Conservation (phyloP, 2,113 vertebrate species). For the Etheostoma spectabile region DNA sequence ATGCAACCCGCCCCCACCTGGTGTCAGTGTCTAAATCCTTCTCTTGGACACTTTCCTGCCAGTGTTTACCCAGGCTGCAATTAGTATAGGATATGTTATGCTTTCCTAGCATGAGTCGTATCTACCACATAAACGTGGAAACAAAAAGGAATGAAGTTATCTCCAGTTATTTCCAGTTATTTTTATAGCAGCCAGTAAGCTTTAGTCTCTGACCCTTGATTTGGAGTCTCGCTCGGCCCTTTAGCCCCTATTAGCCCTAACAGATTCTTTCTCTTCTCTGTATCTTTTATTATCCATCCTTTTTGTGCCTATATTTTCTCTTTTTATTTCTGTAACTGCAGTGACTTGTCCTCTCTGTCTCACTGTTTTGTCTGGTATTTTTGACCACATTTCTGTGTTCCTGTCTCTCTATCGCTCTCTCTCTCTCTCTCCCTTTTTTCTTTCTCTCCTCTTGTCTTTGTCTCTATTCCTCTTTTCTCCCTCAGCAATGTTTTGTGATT, state of each 20-base stretch:
- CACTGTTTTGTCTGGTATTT: constrained; percentile 31
- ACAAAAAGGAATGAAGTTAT: constrained; percentile 32
- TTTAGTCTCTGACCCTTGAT: constrained; percentile 53
- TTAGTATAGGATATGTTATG: constrained; percentile 49
- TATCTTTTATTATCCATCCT: constrained; percentile 6
- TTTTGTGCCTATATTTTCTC: constrained; percentile 1
- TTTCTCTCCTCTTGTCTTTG: constrained; percentile 50
- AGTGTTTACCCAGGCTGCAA: constrained; percentile 59
- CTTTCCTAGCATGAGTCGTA: constrained; percentile 37
- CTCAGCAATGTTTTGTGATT: constrained; percentile 76
- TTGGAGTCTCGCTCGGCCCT: constrained; percentile 34
- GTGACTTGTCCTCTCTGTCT: constrained; percentile 26
- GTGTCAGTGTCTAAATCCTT: constrained; percentile 11
- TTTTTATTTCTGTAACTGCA: not conserved
- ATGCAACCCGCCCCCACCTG: not conserved
- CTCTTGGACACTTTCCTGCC: constrained; percentile 7
- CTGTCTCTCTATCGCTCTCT: constrained; percentile 1
- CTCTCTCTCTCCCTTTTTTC: not conserved
- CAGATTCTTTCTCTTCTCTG: constrained; percentile 19
- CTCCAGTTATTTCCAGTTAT: constrained; percentile 43
- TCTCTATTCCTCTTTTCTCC: constrained; percentile 63
- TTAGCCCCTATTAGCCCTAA: constrained; percentile 60
- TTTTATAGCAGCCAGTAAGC: constrained; percentile 53
- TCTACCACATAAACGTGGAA: constrained; percentile 39
- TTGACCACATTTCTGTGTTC: constrained; percentile 31